phyloP scores from a whole-genome alignment of 1,140 invertebrate species.

The Anagrus nilaparvatae region DNA sequence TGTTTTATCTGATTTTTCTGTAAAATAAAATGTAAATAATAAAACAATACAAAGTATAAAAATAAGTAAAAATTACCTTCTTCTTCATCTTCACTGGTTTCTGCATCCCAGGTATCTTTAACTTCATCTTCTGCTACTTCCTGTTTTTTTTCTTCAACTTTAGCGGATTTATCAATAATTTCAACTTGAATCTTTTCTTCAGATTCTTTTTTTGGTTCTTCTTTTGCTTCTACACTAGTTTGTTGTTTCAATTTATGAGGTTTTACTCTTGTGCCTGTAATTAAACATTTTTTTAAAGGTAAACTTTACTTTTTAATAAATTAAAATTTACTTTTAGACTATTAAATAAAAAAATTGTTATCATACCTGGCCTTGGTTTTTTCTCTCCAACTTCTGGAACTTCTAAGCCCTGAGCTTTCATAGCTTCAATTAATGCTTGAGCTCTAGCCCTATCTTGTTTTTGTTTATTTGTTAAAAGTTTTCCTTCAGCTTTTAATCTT shows the following conservation, averaged over 20 bases:
- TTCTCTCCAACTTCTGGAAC: conserved; percentile 60
- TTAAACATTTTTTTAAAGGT: background rate
- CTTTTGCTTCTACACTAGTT: conserved; percentile 35
- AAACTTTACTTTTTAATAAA: no score
- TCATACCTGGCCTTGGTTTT: conserved; percentile 50
- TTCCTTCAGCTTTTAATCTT: conserved; percentile 88
- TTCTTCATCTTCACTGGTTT: conserved; percentile 54
- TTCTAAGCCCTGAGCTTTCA: conserved; percentile 72
- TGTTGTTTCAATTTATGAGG: conserved; percentile 52
- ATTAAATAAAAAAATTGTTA: background rate
- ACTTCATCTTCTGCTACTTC: conserved; percentile 54
- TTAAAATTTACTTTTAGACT: background rate
- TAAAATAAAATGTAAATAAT: background rate
- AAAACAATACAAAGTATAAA: background rate
- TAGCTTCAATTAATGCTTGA: conserved; percentile 75
- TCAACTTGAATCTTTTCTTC: conserved; percentile 48
- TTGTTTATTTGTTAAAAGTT: conserved; percentile 84
- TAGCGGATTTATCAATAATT: conserved; percentile 43
- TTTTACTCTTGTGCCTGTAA: conserved; percentile 55
- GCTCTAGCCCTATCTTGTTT: conserved; percentile 79
- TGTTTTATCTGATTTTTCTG: conserved; percentile 35
- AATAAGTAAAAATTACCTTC: conserved; percentile 33
- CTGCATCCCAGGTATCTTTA: conserved; percentile 79
- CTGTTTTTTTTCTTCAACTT: conserved; percentile 40
- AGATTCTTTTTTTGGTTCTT: conserved; percentile 40